A percentile compares a stretch with the other conserved stretches of the same genome.
Evolutionary conservation across 2,888 invertebrate species (phyloP).

Genomic region (Polia nebulosa): DNA sequence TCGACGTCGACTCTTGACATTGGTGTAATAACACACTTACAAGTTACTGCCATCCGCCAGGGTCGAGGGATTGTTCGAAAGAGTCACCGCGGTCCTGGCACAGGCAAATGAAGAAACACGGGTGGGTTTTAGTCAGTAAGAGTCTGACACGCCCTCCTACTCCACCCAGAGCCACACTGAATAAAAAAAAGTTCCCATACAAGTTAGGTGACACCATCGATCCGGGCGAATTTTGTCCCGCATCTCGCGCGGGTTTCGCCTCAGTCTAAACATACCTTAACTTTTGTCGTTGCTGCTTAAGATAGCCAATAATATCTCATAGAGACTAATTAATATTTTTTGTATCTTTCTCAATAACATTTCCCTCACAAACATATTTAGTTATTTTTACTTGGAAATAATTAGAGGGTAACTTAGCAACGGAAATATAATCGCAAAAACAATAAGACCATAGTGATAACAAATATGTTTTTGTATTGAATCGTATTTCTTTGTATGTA

Average conservation of each 20-base stretch:
- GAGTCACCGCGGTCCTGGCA: too few species aligned
- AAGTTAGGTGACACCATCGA: background rate
- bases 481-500: background rate
- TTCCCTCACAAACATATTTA: background rate
- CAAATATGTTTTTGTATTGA: background rate
- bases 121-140: too few species aligned
- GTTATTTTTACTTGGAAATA: constrained; percentile 22
- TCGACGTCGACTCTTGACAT: too few species aligned
- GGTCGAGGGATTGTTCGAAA: too few species aligned
- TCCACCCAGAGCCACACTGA: too few species aligned
- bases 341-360: background rate
- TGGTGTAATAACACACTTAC: too few species aligned
- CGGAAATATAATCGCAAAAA: constrained; percentile 23
- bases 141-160: too few species aligned
- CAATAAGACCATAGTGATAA: background rate
- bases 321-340: background rate
- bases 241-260: background rate
- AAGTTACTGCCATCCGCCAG: too few species aligned
- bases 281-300: background rate
- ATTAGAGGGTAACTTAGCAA: constrained; percentile 8
- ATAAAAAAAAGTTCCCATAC: too few species aligned
- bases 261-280: background rate
- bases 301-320: constrained; percentile 3
- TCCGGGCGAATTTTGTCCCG: too few species aligned
- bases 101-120: too few species aligned